Evolutionary conservation across 1,140 invertebrate species (phyloP), one percentile per base, ranked within the genome.

Genomic region (Panagrolaimus sp.): DNA sequence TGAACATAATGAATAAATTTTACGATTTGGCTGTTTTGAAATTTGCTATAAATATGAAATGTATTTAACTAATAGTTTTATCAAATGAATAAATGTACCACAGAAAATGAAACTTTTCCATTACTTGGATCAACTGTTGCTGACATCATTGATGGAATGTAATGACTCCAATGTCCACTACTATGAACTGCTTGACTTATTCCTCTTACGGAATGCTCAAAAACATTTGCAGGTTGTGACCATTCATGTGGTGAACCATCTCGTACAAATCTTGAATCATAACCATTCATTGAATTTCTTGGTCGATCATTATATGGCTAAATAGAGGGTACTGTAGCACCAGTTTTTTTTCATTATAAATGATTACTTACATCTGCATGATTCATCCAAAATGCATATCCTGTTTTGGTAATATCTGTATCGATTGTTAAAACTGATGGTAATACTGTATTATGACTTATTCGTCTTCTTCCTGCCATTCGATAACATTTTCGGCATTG

Each of bases 351-450:
- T 11, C 20, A 57, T 8, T 16, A 2, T 16, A 4, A 20, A 4
- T 5, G 11, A n/a, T n/a, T n/a, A 25, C 51, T 57, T 57, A 57
- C 51, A 57, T 57, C 51, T 20, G 51, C 51, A 20, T 57, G 20
- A 11, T n/a, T 13, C 1, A 25, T 16, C 51, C 51, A 57, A 27
- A 57, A 57, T 8, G 13, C 14, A 27, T 57, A 57, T 11, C 51
- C 51, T 16, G 11, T 11, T 11, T 27, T 20, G n/a, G 20, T 57
- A 27, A 57, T 57, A 27, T 11, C 11, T 4, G 51, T 57, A 57
- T 57, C 51, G 27, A 57, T 27, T 20, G 20, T 27, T 16, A 57
- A 20, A 11, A 57, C 51, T 1, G 51, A 57, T 27, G 51, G 51
- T 8, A 57, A 1, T 2, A 27, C 11, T 1, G 9, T 57, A 27